Evolutionary conservation across 2,797 vertebrate genomes (phyloP), one percentile per base, ranked within the genome.

Genomic region (Sebastes flavidus): DNA sequence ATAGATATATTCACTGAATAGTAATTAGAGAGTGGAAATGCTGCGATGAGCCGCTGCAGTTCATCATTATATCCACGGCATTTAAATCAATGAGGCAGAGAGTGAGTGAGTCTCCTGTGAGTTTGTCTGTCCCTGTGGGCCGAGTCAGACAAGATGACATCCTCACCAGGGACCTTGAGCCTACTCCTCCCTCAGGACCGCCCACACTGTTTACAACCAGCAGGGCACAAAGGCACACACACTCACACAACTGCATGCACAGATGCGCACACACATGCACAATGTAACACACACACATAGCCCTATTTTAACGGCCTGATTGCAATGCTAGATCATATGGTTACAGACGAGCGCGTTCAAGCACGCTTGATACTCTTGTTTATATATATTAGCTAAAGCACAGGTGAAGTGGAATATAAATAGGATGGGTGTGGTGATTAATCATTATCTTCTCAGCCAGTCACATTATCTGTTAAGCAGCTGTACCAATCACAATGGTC

Each of bases 131-230:
- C 93, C 91, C 93, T 78, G 77, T 90, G 90, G 93, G 88, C 87
- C 80, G 71, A 86, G 54, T 91, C 91, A 88, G 83, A 94, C 79
- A 89, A 84, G 89, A 94, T 93, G 91, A 94, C 89, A 93, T 88
- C 87, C 92, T 92, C 94, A 91, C 88, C 84, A 84, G 94, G 92
- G 93, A 93, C 89, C 75, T 78, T 86, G 85, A 90, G 89, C 87
- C 77, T 72, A 80, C 79, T 81, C 87, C 77, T 93, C 94, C 91
- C 92, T 74, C 68, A 83, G 90, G 91, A 92, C 87, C 80, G 80
- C 85, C 85, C 74, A 52, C 77, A 80, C 84, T 91, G 86, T 91
- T 93, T 91, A 92, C 86, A 75, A 89, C 85, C 84, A 85, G 87
- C 81, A 77, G 79, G 76, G 56, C 75, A 80, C 80, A 83, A 65